These are phyloP conservation scores for Eurosta solidaginis DNA, from an alignment of 1,140 invertebrate genomes.

Conservation along the genomic window DNA sequence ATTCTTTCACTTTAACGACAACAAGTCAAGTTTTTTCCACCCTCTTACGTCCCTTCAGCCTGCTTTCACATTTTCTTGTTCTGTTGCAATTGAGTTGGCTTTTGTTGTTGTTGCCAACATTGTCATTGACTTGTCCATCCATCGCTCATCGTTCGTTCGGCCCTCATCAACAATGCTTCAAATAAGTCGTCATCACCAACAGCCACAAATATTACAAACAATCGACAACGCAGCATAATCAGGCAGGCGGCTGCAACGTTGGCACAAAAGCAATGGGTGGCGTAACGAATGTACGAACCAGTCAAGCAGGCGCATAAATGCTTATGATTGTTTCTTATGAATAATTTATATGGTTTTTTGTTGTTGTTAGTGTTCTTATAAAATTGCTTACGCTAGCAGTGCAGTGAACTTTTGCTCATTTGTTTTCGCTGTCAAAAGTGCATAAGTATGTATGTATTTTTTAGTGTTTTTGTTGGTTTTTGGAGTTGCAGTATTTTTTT, in stretches of 20 bases:
- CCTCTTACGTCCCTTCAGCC: not conserved
- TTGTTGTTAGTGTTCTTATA: not conserved
- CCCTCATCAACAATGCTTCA: not conserved
- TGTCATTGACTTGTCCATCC: not conserved
- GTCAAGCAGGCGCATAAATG: not conserved
- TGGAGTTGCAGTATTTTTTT: not conserved
- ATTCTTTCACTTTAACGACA: conserved; percentile 9
- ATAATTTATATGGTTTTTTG: not conserved
- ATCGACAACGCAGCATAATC: conserved; percentile 25
- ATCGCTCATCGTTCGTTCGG: too few species aligned
- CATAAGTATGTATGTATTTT: not conserved
- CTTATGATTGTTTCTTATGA: not conserved
- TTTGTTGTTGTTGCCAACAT: not conserved
- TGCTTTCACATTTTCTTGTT: not conserved
- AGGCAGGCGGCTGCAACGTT: too few species aligned
- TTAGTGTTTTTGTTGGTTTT: not conserved
- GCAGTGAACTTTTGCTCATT: conserved; percentile 20
- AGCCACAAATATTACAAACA: conserved; percentile 9
- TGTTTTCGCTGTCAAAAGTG: not conserved
- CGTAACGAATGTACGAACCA: too few species aligned
- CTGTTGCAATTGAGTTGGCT: not conserved
- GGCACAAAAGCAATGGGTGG: not conserved
- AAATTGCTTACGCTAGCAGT: not conserved
- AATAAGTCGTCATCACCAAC: conserved; percentile 18
- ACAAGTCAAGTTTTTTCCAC: not conserved